Conservation (phyloP, 2,797 vertebrate species). For the Odontamblyopus lacepedii region DNA sequence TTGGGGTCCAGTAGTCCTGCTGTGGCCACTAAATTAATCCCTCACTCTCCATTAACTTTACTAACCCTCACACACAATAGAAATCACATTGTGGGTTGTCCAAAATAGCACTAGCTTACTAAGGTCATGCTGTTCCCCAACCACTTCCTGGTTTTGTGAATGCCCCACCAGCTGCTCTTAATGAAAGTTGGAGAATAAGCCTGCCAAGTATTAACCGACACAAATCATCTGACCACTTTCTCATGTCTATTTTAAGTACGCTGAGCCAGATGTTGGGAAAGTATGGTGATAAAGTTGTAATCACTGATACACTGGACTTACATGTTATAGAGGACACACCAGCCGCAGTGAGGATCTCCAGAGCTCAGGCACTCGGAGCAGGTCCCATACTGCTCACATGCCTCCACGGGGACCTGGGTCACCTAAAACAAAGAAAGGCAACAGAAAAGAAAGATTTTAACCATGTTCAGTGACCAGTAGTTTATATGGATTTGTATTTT, state of each 20-base stretch:
- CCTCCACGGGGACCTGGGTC: slow-evolving; percentile 87
- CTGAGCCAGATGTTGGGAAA: slow-evolving; percentile 30
- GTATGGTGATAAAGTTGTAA: slow-evolving; percentile 41
- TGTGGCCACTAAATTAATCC: slow-evolving; percentile 59
- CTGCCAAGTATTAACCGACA: slow-evolving; percentile 29
- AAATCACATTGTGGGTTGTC: slow-evolving; percentile 39
- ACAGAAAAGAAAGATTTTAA: neutral
- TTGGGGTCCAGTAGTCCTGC: slow-evolving; percentile 47
- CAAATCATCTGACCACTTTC: slow-evolving; percentile 32
- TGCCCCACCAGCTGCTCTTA: slow-evolving; percentile 44
- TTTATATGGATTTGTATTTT: too few relatives aligned
- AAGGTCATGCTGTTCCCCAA: slow-evolving; percentile 41
- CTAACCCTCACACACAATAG: slow-evolving; percentile 35
- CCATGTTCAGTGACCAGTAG: too few relatives aligned
- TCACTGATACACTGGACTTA: slow-evolving; percentile 74
- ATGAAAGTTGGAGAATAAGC: slow-evolving; percentile 35
- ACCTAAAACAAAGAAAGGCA: slow-evolving; percentile 73
- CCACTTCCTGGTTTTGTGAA: slow-evolving; percentile 39
- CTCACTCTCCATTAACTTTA: slow-evolving; percentile 50
- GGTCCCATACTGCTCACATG: slow-evolving; percentile 89
- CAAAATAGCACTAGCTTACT: slow-evolving; percentile 43
- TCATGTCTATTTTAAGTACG: slow-evolving; percentile 24
- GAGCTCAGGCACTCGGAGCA: slow-evolving; percentile 92
- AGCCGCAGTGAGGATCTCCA: slow-evolving; percentile 94
- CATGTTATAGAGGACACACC: slow-evolving; percentile 93